Conservation (phyloP, 2,888 invertebrate genomes). For the Cenopis cana region DNA sequence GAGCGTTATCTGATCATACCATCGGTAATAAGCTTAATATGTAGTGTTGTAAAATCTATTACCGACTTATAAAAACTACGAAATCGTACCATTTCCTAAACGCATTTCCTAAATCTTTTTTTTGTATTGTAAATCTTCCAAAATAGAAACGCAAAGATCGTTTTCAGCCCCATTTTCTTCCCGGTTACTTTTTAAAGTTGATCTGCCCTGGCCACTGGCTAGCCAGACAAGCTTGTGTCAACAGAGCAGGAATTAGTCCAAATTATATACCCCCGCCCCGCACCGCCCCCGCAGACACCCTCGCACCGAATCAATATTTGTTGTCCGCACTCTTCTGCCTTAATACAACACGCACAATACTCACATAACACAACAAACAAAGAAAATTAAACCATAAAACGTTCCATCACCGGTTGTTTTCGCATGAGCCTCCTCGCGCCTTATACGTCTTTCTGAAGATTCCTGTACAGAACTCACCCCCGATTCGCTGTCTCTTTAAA, state of each 20-base stretch:
- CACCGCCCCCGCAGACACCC: constrained; percentile 56
- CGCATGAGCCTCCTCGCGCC: constrained; percentile 44
- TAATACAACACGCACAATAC: constrained; percentile 83
- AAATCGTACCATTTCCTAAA: background rate
- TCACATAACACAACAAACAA: constrained; percentile 57
- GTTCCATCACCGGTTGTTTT: constrained; percentile 16
- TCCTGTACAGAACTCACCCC: constrained; percentile 69
- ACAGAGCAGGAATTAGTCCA: constrained; percentile 84
- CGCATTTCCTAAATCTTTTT: background rate
- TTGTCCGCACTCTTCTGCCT: constrained; percentile 85
- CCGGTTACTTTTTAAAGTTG: constrained; percentile 58
- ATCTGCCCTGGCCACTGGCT: constrained; percentile 67
- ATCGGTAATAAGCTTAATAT: too few relatives aligned
- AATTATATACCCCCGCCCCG: constrained; percentile 77
- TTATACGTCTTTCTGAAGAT: constrained; percentile 54
- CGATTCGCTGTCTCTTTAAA: constrained; percentile 74
- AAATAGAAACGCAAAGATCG: constrained; percentile 16
- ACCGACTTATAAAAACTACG: too few relatives aligned
- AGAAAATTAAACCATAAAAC: constrained; percentile 45
- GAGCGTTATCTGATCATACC: too few relatives aligned
- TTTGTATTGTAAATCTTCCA: background rate
- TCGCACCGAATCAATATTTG: constrained; percentile 84
- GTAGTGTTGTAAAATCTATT: too few relatives aligned
- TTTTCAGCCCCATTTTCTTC: constrained; percentile 29
- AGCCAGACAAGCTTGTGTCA: constrained; percentile 81